phyloP scores from a whole-genome alignment of 2,113 vertebrate species.

The Megalops atlanticus region DNA sequence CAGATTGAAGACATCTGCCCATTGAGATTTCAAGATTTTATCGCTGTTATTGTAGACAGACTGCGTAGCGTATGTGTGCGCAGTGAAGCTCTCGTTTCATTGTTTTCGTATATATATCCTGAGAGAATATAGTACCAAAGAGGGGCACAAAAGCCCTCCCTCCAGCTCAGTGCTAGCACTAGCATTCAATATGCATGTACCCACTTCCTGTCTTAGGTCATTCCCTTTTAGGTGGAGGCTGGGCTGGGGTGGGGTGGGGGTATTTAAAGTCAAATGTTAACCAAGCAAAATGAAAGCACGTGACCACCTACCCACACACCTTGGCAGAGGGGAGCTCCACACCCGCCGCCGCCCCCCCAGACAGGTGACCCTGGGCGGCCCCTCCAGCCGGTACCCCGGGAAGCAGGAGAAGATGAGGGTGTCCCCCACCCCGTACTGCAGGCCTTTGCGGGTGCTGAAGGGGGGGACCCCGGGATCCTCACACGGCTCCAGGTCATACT shows the following conservation, averaged over 20 bases:
- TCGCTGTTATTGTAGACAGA: conserved; percentile 7
- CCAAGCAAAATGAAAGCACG: conserved; percentile 89
- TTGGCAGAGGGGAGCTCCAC: conserved; percentile 99
- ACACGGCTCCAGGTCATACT: conserved; percentile 94
- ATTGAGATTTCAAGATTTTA: conserved; percentile 18
- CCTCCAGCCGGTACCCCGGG: conserved; percentile 96
- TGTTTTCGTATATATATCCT: not conserved
- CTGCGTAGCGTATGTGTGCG: not conserved
- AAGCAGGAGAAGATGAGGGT: conserved; percentile 92
- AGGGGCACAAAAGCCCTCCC: not conserved
- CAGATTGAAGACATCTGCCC: conserved; percentile 10
- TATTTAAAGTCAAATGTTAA: conserved; percentile 51
- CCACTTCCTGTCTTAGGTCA: not conserved
- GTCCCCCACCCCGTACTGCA: conserved; percentile 92
- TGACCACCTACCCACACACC: conserved; percentile 99
- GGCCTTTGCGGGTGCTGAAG: conserved; percentile 91
- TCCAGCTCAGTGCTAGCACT: not conserved
- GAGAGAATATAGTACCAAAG: not conserved
- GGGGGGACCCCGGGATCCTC: conserved; percentile 91
- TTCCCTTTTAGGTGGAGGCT: not conserved
- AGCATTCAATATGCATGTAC: not conserved
- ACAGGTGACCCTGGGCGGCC: conserved; percentile 87
- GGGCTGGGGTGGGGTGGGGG: conserved; percentile 2
- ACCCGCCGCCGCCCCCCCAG: conserved; percentile 95
- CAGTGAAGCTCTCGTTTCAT: too few species aligned